A percentile compares a stretch with the other conserved stretches of the same genome.
Conservation (phyloP, 2,113 vertebrate genomes). For the Ceuthmochares aereus region DNA sequence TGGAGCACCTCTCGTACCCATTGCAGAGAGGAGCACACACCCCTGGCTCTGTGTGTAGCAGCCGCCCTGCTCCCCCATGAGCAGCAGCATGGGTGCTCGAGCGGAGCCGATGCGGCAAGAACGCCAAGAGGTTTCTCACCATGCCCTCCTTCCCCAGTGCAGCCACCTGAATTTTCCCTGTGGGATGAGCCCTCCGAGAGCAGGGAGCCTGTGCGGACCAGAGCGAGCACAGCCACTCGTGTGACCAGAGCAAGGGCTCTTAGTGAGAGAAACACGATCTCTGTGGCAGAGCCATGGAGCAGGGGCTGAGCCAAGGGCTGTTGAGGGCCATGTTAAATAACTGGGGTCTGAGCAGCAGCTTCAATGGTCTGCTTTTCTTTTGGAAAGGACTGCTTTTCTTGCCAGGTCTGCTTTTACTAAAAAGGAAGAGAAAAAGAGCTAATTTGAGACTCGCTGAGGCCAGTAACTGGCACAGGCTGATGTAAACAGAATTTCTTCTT, state of each 20-base stretch:
- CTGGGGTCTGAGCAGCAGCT: background rate
- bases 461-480: background rate
- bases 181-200: background rate
- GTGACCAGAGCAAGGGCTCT: background rate
- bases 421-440: background rate
- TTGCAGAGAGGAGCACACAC: background rate
- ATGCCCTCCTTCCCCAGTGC: background rate
- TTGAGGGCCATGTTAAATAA: background rate
- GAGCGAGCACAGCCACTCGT: fast-evolving
- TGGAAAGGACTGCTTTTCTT: background rate
- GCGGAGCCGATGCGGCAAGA: fast-evolving
- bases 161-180: background rate
- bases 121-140: background rate
- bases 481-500: background rate
- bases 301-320: background rate
- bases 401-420: background rate
- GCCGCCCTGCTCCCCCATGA: fast-evolving
- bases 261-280: background rate
- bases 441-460: background rate
- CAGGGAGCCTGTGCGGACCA: background rate
- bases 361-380: background rate
- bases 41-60: background rate
- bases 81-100: fast-evolving
- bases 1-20: fast-evolving
- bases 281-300: background rate